Evolutionary conservation across 2,113 vertebrate species (phyloP), one percentile per base, ranked within the genome.

Genomic region (Melanocharis versteri): DNA sequence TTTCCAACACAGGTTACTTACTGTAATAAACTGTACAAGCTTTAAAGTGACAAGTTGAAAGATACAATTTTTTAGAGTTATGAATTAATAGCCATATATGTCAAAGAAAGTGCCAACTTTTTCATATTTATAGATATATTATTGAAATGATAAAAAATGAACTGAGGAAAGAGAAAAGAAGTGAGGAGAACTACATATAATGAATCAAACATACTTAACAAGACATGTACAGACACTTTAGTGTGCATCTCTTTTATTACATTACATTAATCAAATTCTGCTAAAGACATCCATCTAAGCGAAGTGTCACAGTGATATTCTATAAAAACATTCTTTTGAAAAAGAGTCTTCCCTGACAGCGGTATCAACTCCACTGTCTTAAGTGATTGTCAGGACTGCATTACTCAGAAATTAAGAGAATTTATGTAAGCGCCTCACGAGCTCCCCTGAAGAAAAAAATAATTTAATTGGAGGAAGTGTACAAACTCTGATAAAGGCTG

Each of bases 111-210:
- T 98, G 98, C 98, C 98, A 98, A 98, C 98, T 98, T 98, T 98
- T 98, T 98, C 98, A 98, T 98, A 98, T 98, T 98, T 98, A 99
- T 99, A 98, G 99, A 99, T 99, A 98, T 98, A 99, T 98, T 98
- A 98, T 98, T 98, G 98, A 98, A 98, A 98, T 98, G 97, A 99
- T 98, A 98, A 98, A 98, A 98, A 98, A 98, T 98, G 98, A 98
- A 98, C 98, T 98, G 96, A 92, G 91, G 96, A 97, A 98, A 97
- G 96, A 98, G 97, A 98, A 98, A 98, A 98, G 98, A 97, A 98
- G 96, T 97, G 97, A 97, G 96, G 87, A 94, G 98, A 98, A 98
- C 98, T 98, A 98, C 98, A 98, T 98, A 98, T 98, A 98, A 98
- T 98, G 98, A 99, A 98, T 99, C 98, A 98, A 98, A 98, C 98